Percentiles rank a stretch among this genome's conserved stretches.
phyloP scores from a whole-genome alignment of 2,888 invertebrate species.

The Melangyna quadrimaculata region DNA sequence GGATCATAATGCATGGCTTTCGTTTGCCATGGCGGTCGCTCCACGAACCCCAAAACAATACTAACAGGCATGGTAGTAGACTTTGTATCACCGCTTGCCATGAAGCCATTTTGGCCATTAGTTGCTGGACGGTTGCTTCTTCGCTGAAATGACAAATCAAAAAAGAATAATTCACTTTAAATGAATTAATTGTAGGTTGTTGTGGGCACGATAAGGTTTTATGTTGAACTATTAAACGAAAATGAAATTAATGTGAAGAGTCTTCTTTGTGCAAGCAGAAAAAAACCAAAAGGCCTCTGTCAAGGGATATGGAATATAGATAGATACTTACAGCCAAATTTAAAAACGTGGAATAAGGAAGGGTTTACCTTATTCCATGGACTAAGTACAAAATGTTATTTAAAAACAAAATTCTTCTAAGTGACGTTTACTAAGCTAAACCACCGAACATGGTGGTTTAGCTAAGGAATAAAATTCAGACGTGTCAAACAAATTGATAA shows the following conservation, averaged over 20 bases:
- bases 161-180: conserved; percentile 24
- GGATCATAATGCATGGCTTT: conserved; percentile 90
- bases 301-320: conserved; percentile 8
- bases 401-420: not conserved
- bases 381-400: not conserved
- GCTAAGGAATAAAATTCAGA: too few relatives aligned
- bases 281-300: not conserved
- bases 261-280: not conserved
- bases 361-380: too few relatives aligned
- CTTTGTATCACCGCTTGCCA: conserved; percentile 94
- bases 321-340: too few relatives aligned
- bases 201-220: too few relatives aligned
- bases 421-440: too few relatives aligned
- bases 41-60: conserved; percentile 91
- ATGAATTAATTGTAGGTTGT: not conserved
- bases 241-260: too few relatives aligned
- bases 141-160: conserved; percentile 79
- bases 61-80: conserved; percentile 89
- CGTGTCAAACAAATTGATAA: too few relatives aligned
- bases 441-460: too few relatives aligned
- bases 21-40: conserved; percentile 83
- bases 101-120: conserved; percentile 90
- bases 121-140: conserved; percentile 86
- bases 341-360: not conserved
- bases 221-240: conserved; percentile 37